Percentiles rank a stretch among this genome's conserved stretches.
Evolutionary conservation across 2,113 vertebrate genomes (phyloP).

Genomic region (Melozone crissalis): DNA sequence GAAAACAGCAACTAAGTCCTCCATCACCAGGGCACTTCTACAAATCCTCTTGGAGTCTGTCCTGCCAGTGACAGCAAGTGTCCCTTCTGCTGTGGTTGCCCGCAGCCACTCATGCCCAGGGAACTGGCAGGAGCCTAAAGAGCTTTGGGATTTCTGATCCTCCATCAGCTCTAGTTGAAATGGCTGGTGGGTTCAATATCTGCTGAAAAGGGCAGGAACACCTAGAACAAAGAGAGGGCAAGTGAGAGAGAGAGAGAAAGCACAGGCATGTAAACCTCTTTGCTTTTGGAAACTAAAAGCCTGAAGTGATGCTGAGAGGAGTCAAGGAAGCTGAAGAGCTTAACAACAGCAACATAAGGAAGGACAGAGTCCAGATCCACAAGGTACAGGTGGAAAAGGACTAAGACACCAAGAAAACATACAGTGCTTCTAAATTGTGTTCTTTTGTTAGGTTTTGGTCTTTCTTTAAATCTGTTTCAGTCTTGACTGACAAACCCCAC

Average conservation of each 20-base stretch:
- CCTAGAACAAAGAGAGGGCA: not conserved
- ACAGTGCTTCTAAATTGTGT: not conserved
- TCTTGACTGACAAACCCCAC: not conserved
- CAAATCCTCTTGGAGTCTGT: not conserved
- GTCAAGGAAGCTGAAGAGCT: accelerated
- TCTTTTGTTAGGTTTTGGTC: not conserved
- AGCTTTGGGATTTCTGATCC: not conserved
- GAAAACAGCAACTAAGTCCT: conserved; percentile 27
- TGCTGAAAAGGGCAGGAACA: not conserved
- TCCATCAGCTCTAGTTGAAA: not conserved
- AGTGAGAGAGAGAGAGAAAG: not conserved
- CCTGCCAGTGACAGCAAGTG: not conserved
- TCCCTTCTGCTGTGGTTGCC: not conserved
- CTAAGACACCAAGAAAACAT: not conserved
- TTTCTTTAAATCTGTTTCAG: not conserved
- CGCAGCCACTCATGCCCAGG: not conserved
- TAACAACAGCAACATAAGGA: not conserved
- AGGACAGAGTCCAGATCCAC: not conserved
- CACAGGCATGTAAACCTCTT: not conserved
- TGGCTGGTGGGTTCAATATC: not conserved
- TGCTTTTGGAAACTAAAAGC: not conserved
- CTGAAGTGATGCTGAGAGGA: not conserved
- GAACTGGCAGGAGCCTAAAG: not conserved
- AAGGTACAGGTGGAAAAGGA: not conserved
- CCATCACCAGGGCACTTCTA: not conserved